These are phyloP conservation scores for Cyphomyrmex costatus DNA, from an alignment of 1,140 invertebrate species.

Conservation along the genomic window DNA sequence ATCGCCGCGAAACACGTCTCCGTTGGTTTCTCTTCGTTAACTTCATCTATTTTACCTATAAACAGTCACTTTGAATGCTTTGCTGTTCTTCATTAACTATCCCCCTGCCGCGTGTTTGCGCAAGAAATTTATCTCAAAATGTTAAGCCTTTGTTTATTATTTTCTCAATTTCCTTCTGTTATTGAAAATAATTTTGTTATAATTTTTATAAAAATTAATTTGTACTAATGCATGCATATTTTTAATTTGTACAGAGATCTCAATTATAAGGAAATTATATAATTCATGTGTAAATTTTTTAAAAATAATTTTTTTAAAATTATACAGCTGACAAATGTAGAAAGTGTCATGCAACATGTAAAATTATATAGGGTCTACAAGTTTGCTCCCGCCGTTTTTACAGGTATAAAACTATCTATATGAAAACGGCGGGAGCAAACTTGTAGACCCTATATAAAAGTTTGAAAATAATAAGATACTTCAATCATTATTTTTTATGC, in stretches of 20 bases:
- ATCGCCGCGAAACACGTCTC: constrained; percentile 60
- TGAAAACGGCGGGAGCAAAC: no score
- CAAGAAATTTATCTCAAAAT: background rate
- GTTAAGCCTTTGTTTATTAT: background rate
- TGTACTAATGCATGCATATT: background rate
- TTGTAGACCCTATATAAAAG: no score
- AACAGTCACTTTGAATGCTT: background rate
- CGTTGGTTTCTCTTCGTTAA: constrained; percentile 49
- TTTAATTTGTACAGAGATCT: background rate
- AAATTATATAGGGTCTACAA: no score
- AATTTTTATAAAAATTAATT: background rate
- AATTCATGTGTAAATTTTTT: background rate
- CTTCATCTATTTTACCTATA: background rate
- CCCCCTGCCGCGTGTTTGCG: background rate
- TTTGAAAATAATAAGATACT: background rate
- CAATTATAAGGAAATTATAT: background rate
- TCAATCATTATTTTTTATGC: background rate
- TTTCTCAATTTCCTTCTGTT: background rate
- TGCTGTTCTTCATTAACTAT: background rate
- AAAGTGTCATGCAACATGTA: background rate
- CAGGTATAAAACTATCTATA: no score
- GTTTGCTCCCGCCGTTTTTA: no score
- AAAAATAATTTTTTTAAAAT: background rate
- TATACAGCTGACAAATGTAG: background rate
- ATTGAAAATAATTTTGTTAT: background rate